A percentile compares a stretch with the other conserved stretches of the same genome.
Evolutionary conservation across 2,113 vertebrate species (phyloP).

Genomic region (Macrotus californicus): DNA sequence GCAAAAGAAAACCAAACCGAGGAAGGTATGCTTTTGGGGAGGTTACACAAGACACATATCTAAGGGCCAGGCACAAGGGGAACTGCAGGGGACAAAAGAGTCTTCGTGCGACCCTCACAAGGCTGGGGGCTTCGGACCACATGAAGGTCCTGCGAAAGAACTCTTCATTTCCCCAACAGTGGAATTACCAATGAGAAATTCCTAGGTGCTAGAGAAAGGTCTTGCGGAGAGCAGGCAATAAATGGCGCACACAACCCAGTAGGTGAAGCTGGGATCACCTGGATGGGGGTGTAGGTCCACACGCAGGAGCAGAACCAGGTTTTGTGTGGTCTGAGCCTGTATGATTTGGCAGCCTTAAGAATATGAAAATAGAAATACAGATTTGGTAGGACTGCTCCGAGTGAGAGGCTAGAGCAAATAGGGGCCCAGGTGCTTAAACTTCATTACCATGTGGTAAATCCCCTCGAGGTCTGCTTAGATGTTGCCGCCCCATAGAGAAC

Average conservation of each 20-base stretch:
- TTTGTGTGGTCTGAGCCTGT: not conserved
- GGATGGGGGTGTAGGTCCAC: not conserved
- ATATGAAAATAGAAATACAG: not conserved
- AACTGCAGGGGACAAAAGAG: not conserved
- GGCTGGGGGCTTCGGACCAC: not conserved
- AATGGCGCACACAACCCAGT: no score
- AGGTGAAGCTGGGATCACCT: not conserved
- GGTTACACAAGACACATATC: not conserved
- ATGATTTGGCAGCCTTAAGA: not conserved
- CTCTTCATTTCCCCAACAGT: not conserved
- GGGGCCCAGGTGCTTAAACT: not conserved
- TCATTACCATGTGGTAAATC: not conserved
- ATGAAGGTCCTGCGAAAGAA: not conserved
- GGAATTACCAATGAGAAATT: not conserved
- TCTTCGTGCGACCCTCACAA: not conserved
- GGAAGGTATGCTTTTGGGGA: not conserved
- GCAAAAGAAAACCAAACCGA: not conserved
- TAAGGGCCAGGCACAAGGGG: not conserved
- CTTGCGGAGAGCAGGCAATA: not conserved
- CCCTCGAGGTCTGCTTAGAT: not conserved
- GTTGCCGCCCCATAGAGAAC: not conserved
- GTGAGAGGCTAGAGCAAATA: not conserved
- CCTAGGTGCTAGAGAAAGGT: not conserved
- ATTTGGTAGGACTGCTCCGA: not conserved
- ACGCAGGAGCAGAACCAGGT: not conserved